Conservation (phyloP, 2,888 invertebrate species). For the Melipona bicolor region DNA sequence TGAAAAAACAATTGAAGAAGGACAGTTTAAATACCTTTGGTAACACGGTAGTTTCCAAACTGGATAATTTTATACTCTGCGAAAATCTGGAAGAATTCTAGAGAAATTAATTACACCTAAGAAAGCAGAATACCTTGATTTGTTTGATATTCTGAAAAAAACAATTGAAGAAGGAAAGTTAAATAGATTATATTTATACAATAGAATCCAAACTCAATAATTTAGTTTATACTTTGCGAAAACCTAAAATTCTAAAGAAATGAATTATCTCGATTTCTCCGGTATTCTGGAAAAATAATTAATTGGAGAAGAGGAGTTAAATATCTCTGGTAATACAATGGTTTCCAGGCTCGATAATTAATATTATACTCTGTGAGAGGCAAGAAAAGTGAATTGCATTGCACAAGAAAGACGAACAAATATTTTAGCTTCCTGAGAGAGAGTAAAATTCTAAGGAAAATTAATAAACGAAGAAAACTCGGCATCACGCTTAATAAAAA, state of each 20-base stretch:
- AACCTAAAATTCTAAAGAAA: not conserved
- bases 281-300: not conserved
- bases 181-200: not conserved
- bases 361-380: not conserved
- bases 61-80: no score
- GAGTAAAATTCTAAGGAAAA: not conserved
- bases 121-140: no score
- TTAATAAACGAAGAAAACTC: not conserved
- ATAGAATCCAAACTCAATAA: constrained; percentile 11
- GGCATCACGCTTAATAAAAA: not conserved
- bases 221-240: not conserved
- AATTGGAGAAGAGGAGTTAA: not conserved
- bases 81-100: no score
- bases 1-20: no score
- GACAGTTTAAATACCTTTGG: not conserved
- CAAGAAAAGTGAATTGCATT: not conserved
- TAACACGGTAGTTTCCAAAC: not conserved
- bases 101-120: no score
- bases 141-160: no score
- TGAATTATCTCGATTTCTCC: not conserved
- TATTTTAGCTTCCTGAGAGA: no score
- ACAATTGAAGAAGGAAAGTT: no score
- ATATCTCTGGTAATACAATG: not conserved
- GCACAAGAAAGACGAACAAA: no score
- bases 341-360: not conserved